Percentiles rank a stretch among this genome's conserved stretches.
Conservation (phyloP, 2,113 vertebrate species). For the Canis aureus region DNA sequence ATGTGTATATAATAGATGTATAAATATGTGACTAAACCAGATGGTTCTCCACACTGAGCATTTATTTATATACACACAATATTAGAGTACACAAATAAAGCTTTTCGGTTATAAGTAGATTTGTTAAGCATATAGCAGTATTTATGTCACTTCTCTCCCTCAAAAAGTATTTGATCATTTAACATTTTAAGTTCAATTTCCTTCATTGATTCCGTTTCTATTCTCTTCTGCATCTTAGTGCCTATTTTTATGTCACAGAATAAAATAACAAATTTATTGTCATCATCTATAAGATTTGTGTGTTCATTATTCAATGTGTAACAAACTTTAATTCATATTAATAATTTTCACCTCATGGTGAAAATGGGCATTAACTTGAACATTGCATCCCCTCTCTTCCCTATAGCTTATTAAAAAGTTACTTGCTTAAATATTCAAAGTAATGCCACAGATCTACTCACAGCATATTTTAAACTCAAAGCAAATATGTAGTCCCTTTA, state of each 20-base stretch:
- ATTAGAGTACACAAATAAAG: background rate
- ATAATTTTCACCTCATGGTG: background rate
- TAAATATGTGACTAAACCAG: background rate
- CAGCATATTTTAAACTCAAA: background rate
- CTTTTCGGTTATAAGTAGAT: constrained; percentile 20
- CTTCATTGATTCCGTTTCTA: background rate
- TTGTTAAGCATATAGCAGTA: background rate
- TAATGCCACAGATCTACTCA: background rate
- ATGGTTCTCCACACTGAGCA: background rate
- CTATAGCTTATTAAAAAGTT: background rate
- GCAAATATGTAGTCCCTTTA: background rate
- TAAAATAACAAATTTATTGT: background rate
- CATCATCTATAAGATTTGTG: background rate
- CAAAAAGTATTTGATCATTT: constrained; percentile 8
- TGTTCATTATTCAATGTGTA: background rate
- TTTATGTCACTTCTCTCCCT: background rate
- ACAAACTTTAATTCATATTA: background rate
- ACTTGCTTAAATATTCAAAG: background rate
- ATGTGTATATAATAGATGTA: background rate
- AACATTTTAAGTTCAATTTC: background rate
- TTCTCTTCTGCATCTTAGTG: background rate
- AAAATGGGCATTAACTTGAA: constrained; percentile 23
- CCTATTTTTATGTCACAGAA: background rate
- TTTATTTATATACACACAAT: constrained; percentile 24
- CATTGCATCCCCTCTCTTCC: background rate